Base-by-base conservation (phyloP, 1,140 invertebrate species). In the Pseudobourletiella spinata region DNA sequence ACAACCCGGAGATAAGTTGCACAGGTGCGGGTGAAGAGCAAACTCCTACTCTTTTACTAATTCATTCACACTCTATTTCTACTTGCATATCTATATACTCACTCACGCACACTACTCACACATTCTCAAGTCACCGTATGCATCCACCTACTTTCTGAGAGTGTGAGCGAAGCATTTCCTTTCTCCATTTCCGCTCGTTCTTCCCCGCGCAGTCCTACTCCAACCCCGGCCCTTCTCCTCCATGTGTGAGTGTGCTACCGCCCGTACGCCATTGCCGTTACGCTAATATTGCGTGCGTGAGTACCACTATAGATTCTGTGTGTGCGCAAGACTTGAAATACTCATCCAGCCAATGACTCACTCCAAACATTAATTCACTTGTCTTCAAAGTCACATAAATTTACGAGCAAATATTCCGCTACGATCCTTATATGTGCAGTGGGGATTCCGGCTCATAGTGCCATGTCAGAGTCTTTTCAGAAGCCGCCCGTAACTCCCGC, bases 61-160 rank as follows among this genome's bases (percentile, higher is more conserved):
- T 25, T 51, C 48, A 51, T 51, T 51, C 48, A 51, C 48, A 51
- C 48, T 25, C 48, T 51, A 51, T 51, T 51, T 26, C 48, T n/a
- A 51, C 48, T 51, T 51, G 28, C 48, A 51, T 26, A 26, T n/a
- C 48, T 2, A 26, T 26, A 18, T 51, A 22, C 6, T 22, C 15
- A 26, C 28, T 24, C 48, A 15, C 44, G 8, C 22, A 26, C 48
- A 3, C 48, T 51, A 11, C 32, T n/a, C n/a, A n/a, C n/a, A n/a
- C n/a, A n/a, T n/a, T n/a, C n/a, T n/a, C n/a, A n/a, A n/a, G n/a
- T n/a, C n/a, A n/a, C n/a, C n/a, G n/a, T 46, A 46, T 46, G n/a
- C 43, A 18, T 46, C 4, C 43, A 46, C n/a, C 43, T 8, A 46
- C n/a, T n/a, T n/a, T n/a, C n/a, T n/a, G n/a, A n/a, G n/a, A n/a